These are phyloP conservation scores for Alectura lathami DNA, from an alignment of 2,113 vertebrate species.

Conservation along the genomic window DNA sequence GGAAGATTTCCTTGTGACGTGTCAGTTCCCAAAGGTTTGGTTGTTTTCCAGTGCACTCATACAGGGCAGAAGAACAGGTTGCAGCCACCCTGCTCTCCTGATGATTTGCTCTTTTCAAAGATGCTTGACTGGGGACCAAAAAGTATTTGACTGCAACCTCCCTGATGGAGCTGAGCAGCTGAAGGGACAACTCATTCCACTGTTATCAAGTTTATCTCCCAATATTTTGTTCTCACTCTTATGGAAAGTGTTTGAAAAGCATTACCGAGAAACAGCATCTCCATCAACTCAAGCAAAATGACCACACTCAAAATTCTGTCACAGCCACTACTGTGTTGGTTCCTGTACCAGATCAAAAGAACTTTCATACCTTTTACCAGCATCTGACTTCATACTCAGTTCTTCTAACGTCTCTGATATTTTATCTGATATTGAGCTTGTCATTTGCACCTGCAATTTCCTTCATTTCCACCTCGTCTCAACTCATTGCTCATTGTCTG, in stretches of 20 bases:
- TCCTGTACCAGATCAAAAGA: neutral
- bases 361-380: neutral
- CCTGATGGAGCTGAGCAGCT: neutral
- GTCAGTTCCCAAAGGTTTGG: neutral
- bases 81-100: neutral
- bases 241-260: neutral
- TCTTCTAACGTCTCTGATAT: neutral
- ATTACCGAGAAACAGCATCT: neutral
- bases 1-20: no score
- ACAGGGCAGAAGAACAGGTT: neutral
- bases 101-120: neutral
- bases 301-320: neutral
- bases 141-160: neutral
- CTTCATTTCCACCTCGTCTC: neutral
- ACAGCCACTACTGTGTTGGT: neutral
- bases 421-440: neutral
- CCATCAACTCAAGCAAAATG: neutral
- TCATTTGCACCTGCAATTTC: neutral
- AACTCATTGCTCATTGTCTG: neutral
- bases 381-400: neutral
- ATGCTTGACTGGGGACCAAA: neutral
- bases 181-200: neutral
- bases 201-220: neutral
- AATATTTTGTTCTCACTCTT: neutral
- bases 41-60: neutral